Evolutionary conservation across 1,140 invertebrate species (phyloP), one percentile per base, ranked within the genome.

Genomic region (Caenorhabditis tropicalis): DNA sequence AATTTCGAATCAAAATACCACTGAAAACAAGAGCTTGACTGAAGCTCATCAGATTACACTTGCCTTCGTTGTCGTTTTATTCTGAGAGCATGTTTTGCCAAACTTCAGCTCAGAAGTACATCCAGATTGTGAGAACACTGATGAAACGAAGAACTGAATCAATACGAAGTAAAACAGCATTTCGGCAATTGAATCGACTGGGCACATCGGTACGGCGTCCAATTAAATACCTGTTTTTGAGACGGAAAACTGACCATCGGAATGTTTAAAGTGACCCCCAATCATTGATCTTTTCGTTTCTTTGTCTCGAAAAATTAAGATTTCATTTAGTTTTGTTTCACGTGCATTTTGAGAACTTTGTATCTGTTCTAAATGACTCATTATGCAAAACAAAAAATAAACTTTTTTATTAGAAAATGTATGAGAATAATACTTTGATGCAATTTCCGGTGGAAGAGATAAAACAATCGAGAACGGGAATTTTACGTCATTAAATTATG

Each of bases 201-300:
- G 58, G 58, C 58, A 65, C 58, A 19, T 33, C 16, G 29, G 58
- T 33, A 27, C n/a, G 29, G 16, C 12, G 21, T 33, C 16, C 19
- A 3, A 65, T 65, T 65, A 65, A 19, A 65, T 65, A 65, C 58
- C 58, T 65, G 58, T 65, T 65, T 65, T 65, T 16, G 33, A 65
- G 58, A 65, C 29, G 58, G 29, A 29, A n/a, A 33, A 65, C 24
- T 65, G 29, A n/a, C 31, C 58, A 65, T 29, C 58, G 24, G 1
- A 43, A 43, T 74, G 65, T 74, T 74, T 74, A 74, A 39, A 74
- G 36, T 74, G 65, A 74, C 65, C 65, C 65, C 21, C 36, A 43
- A 24, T 39, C 19, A 46, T 74, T 43, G 33, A 10, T 74, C 65
- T 74, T 43, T 74, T 2, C 36, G 33, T 74, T 43, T 43, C 65